These are phyloP conservation scores for Aphis gossypii DNA, from an alignment of 1,140 invertebrate genomes.

Conservation along the genomic window DNA sequence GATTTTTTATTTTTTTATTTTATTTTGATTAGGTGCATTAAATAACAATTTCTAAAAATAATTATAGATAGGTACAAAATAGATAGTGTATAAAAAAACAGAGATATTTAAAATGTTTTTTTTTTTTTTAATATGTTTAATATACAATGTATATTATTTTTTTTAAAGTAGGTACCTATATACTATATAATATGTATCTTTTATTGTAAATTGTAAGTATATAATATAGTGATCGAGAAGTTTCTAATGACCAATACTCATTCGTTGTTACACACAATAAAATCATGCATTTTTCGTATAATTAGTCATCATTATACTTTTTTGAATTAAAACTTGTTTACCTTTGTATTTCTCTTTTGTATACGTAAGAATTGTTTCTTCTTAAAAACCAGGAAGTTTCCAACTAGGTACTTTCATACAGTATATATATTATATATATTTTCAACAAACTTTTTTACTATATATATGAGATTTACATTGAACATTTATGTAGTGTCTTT, in stretches of 20 bases:
- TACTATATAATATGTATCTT: not conserved
- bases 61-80: not conserved
- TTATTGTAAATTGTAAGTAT: not conserved
- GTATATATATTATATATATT: not conserved
- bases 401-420: not conserved
- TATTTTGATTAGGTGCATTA: not conserved
- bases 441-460: not conserved
- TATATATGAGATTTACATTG: not conserved
- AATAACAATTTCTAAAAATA: not conserved
- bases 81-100: not conserved
- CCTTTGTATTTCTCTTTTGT: not conserved
- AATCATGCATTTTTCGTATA: not conserved
- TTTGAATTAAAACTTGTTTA: not conserved
- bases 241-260: not conserved
- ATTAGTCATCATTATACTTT: not conserved
- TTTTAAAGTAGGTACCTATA: not conserved
- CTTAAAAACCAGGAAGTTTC: not conserved
- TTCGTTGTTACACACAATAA: not conserved
- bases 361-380: not conserved
- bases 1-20: not conserved
- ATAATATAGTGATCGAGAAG: not conserved
- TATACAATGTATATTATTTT: not conserved
- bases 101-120: accelerated
- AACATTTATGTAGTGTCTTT: not conserved
- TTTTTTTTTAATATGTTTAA: not conserved